Evolutionary conservation across 2,113 vertebrate species (phyloP).

Genomic region (Vicugna pacos): DNA sequence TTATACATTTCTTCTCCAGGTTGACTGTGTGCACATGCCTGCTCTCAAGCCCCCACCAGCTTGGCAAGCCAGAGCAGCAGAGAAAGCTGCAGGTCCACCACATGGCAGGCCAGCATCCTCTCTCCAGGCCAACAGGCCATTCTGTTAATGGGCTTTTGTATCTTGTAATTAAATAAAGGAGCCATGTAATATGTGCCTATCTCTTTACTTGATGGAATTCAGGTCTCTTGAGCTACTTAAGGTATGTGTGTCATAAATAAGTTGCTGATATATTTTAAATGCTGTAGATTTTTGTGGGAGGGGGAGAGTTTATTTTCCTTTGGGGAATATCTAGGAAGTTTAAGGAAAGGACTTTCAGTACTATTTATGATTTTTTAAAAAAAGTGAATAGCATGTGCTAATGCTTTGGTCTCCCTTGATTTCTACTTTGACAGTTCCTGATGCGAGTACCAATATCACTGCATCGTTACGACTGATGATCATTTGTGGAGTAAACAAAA

Average conservation of each 20-base stretch:
- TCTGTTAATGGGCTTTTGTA: constrained; percentile 79
- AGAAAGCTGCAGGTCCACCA: constrained; percentile 71
- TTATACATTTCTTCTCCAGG: background rate
- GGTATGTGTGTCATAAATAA: constrained; percentile 72
- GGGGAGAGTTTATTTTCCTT: constrained; percentile 37
- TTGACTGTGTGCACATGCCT: background rate
- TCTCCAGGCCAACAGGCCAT: constrained; percentile 70
- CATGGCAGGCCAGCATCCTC: constrained; percentile 72
- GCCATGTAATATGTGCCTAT: constrained; percentile 71
- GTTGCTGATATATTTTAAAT: constrained; percentile 62
- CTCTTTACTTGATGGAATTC: constrained; percentile 79
- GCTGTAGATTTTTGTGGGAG: background rate
- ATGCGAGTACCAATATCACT: constrained; percentile 9
- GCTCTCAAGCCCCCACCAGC: constrained; percentile 56
- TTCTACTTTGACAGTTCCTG: constrained; percentile 67
- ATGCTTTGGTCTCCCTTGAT: constrained; percentile 44
- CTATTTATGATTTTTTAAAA: background rate
- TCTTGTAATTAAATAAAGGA: constrained; percentile 83
- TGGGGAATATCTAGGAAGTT: background rate
- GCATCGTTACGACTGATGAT: constrained; percentile 77
- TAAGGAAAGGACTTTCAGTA: background rate
- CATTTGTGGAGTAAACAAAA: constrained; percentile 76
- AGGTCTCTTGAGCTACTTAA: constrained; percentile 67
- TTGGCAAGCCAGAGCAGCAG: constrained; percentile 69
- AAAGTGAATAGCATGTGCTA: background rate